A percentile compares a stretch with the other conserved stretches of the same genome.
These are phyloP conservation scores for Pandemis heparana DNA, from an alignment of 2,888 invertebrate genomes.

Conservation along the genomic window DNA sequence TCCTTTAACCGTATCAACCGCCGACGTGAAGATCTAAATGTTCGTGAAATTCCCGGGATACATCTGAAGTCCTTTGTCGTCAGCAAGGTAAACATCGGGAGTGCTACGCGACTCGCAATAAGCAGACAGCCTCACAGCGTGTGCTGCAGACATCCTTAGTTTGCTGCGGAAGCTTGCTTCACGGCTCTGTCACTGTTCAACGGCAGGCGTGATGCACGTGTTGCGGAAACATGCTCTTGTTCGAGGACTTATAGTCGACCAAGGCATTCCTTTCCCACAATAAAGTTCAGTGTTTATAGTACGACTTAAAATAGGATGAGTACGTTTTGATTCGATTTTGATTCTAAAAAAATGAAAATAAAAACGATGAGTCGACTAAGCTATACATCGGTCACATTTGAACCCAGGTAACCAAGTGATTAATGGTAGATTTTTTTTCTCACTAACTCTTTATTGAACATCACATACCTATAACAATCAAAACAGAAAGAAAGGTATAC, in stretches of 20 bases:
- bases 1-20: not conserved
- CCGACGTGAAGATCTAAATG: conserved; percentile 6
- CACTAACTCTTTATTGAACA: too few species aligned
- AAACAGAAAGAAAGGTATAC: too few species aligned
- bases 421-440: too few species aligned
- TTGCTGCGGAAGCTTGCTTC: conserved; percentile 21
- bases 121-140: conserved; percentile 29
- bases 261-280: not conserved
- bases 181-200: conserved; percentile 23
- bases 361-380: too few species aligned
- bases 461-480: too few species aligned
- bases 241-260: not conserved
- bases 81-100: conserved; percentile 21
- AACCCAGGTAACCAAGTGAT: too few species aligned
- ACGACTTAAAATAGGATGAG: too few species aligned
- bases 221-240: conserved; percentile 5
- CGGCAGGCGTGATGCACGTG: conserved; percentile 10
- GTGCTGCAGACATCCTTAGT: conserved; percentile 17
- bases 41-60: conserved; percentile 25
- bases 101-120: conserved; percentile 18
- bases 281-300: too few species aligned
- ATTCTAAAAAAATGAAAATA: too few species aligned
- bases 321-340: too few species aligned
- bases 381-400: too few species aligned
- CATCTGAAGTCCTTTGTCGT: conserved; percentile 25